Evolutionary conservation across 1,140 invertebrate genomes (phyloP).

Genomic region (Pseudomyrmex gracilis): DNA sequence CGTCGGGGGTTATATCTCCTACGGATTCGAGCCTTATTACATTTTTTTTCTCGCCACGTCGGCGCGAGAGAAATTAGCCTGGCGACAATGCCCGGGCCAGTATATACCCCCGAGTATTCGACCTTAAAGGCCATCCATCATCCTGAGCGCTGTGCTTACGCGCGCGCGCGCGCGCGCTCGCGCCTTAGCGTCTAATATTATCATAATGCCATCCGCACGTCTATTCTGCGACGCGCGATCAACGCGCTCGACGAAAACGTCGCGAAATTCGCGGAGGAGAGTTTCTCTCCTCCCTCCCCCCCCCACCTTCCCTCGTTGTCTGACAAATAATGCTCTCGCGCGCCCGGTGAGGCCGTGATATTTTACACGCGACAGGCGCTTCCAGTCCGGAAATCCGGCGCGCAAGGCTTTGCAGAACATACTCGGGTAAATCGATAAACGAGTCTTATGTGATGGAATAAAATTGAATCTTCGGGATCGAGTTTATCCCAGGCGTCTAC

Average conservation of each 20-base stretch:
- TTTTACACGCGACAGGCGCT: constrained; percentile 50
- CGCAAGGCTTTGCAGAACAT: constrained; percentile 45
- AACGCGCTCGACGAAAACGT: constrained; percentile 53
- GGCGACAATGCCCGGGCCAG: constrained; percentile 65
- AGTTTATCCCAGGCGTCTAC: constrained; percentile 54
- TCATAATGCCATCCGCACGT: constrained; percentile 72
- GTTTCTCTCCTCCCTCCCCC: too few species aligned
- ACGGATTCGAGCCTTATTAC: constrained; percentile 60
- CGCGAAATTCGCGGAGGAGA: constrained; percentile 34
- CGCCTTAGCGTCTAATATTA: constrained; percentile 74
- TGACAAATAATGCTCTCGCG: constrained; percentile 70
- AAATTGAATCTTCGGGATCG: constrained; percentile 60
- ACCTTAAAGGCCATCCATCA: constrained; percentile 74
- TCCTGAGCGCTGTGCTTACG: constrained; percentile 41
- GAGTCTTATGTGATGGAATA: constrained; percentile 58
- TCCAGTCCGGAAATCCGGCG: constrained; percentile 51
- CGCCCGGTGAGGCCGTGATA: constrained; percentile 26
- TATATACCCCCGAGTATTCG: constrained; percentile 65
- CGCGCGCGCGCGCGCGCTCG: background rate
- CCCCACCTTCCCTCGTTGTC: constrained; percentile 28
- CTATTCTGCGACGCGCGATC: constrained; percentile 69
- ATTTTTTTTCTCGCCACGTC: constrained; percentile 33
- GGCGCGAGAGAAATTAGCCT: constrained; percentile 67
- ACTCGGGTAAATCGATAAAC: constrained; percentile 58
- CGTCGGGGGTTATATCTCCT: constrained; percentile 61